Base-by-base conservation (phyloP, 2,888 invertebrate species). In the Boloria selene region DNA sequence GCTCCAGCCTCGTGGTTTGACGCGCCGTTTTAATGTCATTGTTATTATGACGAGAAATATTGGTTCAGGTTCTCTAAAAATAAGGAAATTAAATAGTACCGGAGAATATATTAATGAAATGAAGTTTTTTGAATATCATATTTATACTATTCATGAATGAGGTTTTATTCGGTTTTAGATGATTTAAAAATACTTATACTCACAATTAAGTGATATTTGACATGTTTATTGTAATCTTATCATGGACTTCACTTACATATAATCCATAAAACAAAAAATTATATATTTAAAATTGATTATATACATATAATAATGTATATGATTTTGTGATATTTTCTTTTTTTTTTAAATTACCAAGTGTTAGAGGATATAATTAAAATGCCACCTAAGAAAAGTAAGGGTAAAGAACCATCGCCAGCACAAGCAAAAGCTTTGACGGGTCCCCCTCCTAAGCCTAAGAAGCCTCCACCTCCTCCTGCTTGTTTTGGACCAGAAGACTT, bases 401-500 rank as follows among this genome's bases (percentile, higher is more conserved):
- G 66, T 4, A 76, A 79, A 68, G 75, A 71, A 22, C 70, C 74
- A 3, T 67, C 72, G 18, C 72, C 74, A 2, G 69, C 70, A 31
- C 68, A 75, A 2, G 64, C 72, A 0, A 78, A 76, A 60, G 65
- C 13, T 65, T 67, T 68, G n/a, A 70, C 68, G 2, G 85, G 81
- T 0, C 80, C 85, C 3, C 79, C 83, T 0, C 84, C 85, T 0
- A 90, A 89, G 63, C 87, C 85, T 0, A 90, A 87, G 69, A 90
- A 87, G 66, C 78, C 78, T 1, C 92, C 92, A 0, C 88, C 87
- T 1, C 92, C 92, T 5, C 92, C 92, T 0, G 84, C 87, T 1
- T 84, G 84, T 73, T 92, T 92, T 65, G 76, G 75, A 3, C 71
- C 72, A 2, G 90, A 89, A 4, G 91, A 92, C 31, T 56, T 91